Percentiles rank a stretch among this genome's conserved stretches.
Evolutionary conservation across 2,113 vertebrate species (phyloP).

Genomic region (Glaucidium brasilianum): DNA sequence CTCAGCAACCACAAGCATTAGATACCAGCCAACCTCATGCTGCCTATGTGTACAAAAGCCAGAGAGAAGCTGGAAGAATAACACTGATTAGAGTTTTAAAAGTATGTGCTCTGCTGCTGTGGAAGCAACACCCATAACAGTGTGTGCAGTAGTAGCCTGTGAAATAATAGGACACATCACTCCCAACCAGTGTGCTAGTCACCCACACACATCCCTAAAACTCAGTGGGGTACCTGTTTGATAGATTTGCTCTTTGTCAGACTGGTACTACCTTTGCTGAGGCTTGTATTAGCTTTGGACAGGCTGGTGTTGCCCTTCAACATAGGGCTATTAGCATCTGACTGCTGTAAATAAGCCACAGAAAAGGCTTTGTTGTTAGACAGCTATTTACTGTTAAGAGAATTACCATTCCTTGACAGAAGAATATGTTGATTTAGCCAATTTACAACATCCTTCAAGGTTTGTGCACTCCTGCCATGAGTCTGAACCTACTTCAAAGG

Average conservation of each 20-base stretch:
- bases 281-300: slow-evolving; percentile 71
- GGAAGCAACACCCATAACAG: slow-evolving; percentile 2
- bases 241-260: slow-evolving; percentile 75
- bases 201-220: slow-evolving; percentile 3
- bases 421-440: fast-evolving
- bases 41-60: background rate
- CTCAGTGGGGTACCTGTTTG: slow-evolving; percentile 69
- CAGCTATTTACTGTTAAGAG: background rate
- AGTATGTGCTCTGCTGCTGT: slow-evolving; percentile 34
- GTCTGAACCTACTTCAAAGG: background rate
- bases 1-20: background rate
- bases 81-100: background rate
- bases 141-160: slow-evolving; percentile 4
- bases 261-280: slow-evolving; percentile 71
- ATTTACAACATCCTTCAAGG: background rate
- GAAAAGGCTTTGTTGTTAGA: slow-evolving; percentile 42
- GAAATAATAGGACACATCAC: background rate
- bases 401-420: background rate
- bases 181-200: slow-evolving; percentile 20
- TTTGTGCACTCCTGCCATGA: background rate
- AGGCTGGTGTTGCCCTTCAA: slow-evolving; percentile 56
- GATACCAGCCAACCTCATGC: slow-evolving; percentile 32
- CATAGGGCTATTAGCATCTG: slow-evolving; percentile 67
- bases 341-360: slow-evolving; percentile 72
- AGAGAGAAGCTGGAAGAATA: slow-evolving; percentile 39